Evolutionary conservation across 2,113 vertebrate genomes (phyloP), one percentile per base, ranked within the genome.

Genomic region (Menura novaehollandiae): DNA sequence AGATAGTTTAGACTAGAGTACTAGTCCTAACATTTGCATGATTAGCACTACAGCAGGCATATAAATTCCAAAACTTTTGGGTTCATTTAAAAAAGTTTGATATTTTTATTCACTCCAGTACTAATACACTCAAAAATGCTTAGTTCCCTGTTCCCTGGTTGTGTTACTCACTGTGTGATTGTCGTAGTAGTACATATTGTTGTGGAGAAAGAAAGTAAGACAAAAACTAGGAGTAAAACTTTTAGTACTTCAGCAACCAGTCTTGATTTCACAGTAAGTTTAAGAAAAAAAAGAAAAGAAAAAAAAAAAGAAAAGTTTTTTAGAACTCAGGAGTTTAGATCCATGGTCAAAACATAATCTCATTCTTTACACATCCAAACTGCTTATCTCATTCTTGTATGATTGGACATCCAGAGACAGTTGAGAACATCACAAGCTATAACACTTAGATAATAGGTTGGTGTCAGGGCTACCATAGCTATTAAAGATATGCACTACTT

Each of bases 111-210:
- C 67, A n/a, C 8, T 84, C 23, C 30, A 43, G 24, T 37, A 47
- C 14, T 44, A 76, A 39, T 19, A 8, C 8, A n/a, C 7, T 23
- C 30, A 39, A 58, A 89, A 91, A 41, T 22, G 9, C 2, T 49
- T 62, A 37, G 53, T 71, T 67, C 15, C 4, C 15, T 68, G 6
- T 33, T 68, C 4, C 8, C 11, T 53, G 6, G 4, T 20, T 60
- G 11, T 44, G 9, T 32, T 79, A 32, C 28, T 69, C 32, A 19
- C 9, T 2, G 13, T 26, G 11, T n/a, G 21, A 41, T 19, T 69
- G 2, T 35, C 13, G 2, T 33, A 53, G 5, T 15, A n/a, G 1
- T 28, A 16, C 2, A 14, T 8, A 13, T 23, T 52, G 2, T 14
- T 49, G 52, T 1, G 6, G 23, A 74, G 17, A 2, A 39, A 66